Evolutionary conservation across 92 coral and sea anemone genomes (phyloP), one percentile per base, ranked within the genome.

Genomic region (Galaxea fascicularis): DNA sequence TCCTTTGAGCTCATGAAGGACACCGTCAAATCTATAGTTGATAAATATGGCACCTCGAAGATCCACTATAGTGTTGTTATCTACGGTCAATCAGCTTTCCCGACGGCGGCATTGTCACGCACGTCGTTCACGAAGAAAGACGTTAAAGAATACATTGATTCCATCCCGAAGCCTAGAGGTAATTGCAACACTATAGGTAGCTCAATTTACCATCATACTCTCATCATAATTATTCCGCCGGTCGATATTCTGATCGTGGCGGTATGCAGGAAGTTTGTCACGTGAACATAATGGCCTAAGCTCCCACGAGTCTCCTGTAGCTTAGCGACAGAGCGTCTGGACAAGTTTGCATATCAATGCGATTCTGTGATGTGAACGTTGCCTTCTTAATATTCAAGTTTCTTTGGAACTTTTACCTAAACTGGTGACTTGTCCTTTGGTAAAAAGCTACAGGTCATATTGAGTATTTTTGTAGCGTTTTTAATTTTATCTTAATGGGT

Each of bases 21-120:
- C 72, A 82, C 91, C 6, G 80, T 91, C 45, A 90, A 88, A 52
- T 91, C 82, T 69, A 91, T 94, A 53, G 82, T 94, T 39, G 98
- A 94, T 30, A 88, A 89, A 51, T 94, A 94, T 35, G 98, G 95
- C n/a, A 86, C 98, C 31, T 88, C 90, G 18, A 75, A 77, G 70
- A 82, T 94, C 17, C 98, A 91, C 47, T 94, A 91, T 82, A 83
- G 90, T 79, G 84, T 94, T 12, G 88, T 91, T 21, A 84, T 86
- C 41, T 91, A 91, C 59, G 93, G 95, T 20, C 76, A 84, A 28
- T 73, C 58, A 41, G 90, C 84, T 27, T 76, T 86, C 6, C 41
- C 57, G 10, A 71, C 24, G 70, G 28, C 58, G 44, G 54, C 18
- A 17, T 82, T 82, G 27, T 57, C 86, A 15, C 56, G 56, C 16